These are phyloP conservation scores for Biston stratarius DNA, from an alignment of 2,888 invertebrate genomes.

Conservation along the genomic window DNA sequence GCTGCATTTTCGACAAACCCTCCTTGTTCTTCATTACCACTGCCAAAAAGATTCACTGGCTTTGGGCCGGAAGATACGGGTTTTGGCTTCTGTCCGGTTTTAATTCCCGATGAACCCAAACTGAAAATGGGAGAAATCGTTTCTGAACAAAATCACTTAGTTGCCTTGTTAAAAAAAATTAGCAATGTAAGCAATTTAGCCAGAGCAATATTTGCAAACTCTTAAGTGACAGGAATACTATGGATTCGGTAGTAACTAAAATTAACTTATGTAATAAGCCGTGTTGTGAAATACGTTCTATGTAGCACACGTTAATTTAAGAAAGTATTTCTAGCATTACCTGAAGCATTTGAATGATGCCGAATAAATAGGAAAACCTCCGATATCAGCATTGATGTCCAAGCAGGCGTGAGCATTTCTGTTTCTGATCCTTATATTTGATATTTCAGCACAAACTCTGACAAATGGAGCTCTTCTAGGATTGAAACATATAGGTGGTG, in stretches of 20 bases:
- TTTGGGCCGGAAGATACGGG: conserved; percentile 74
- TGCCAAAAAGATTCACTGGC: conserved; percentile 74
- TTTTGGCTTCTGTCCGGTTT: conserved; percentile 80
- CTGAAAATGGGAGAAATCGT: conserved; percentile 56
- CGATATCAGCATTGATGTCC: conserved; percentile 89
- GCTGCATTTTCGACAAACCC: conserved; percentile 66
- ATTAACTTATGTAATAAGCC: conserved; percentile 42
- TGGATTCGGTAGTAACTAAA: conserved; percentile 60
- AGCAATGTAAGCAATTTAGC: conserved; percentile 60
- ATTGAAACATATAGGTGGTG: conserved; percentile 90
- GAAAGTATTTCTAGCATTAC: conserved; percentile 40
- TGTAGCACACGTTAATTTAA: conserved; percentile 48
- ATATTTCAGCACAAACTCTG: conserved; percentile 91
- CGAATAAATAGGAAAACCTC: conserved; percentile 85
- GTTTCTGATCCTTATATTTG: conserved; percentile 92
- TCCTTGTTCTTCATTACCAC: conserved; percentile 60
- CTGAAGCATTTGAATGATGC: conserved; percentile 84
- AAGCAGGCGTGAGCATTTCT: conserved; percentile 93
- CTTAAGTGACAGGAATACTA: conserved; percentile 90
- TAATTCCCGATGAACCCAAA: conserved; percentile 74
- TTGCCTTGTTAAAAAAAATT: too few species aligned
- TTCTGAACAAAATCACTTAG: background rate
- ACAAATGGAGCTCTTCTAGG: conserved; percentile 90
- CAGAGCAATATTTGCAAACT: conserved; percentile 92
- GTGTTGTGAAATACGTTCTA: conserved; percentile 51